Evolutionary conservation across 1,140 invertebrate species (phyloP).

Genomic region (Drosophila kohkoa): DNA sequence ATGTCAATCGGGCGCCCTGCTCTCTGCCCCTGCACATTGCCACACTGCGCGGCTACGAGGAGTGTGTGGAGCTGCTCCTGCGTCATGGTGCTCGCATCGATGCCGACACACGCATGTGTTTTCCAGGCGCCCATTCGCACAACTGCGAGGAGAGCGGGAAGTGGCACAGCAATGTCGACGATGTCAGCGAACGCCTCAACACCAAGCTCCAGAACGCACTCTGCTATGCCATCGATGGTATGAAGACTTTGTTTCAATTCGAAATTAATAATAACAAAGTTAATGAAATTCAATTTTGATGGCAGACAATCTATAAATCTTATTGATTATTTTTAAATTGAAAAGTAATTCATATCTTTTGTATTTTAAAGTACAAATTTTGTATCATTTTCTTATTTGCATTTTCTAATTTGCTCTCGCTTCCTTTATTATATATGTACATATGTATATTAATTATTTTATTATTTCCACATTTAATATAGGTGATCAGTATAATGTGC

Average conservation of each 20-base stretch:
- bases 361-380: too few relatives aligned
- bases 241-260: too few relatives aligned
- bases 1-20: slow-evolving; percentile 90
- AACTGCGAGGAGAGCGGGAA: slow-evolving; percentile 89
- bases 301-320: too few relatives aligned
- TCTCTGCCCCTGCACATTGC: slow-evolving; percentile 91
- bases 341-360: too few relatives aligned
- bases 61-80: slow-evolving; percentile 86
- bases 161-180: slow-evolving; percentile 80
- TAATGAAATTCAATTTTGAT: too few relatives aligned
- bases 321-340: too few relatives aligned
- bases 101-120: slow-evolving; percentile 87
- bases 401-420: too few relatives aligned
- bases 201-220: slow-evolving; percentile 90
- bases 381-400: too few relatives aligned
- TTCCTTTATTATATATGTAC: not conserved
- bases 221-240: slow-evolving; percentile 89
- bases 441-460: too few relatives aligned
- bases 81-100: slow-evolving; percentile 87
- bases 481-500: slow-evolving; percentile 88
- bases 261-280: too few relatives aligned
- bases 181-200: slow-evolving; percentile 81
- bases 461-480: not conserved
- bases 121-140: slow-evolving; percentile 89
- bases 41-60: slow-evolving; percentile 89